Evolutionary conservation across 2,888 invertebrate species (phyloP).

Genomic region (Hoplodrina blanda): DNA sequence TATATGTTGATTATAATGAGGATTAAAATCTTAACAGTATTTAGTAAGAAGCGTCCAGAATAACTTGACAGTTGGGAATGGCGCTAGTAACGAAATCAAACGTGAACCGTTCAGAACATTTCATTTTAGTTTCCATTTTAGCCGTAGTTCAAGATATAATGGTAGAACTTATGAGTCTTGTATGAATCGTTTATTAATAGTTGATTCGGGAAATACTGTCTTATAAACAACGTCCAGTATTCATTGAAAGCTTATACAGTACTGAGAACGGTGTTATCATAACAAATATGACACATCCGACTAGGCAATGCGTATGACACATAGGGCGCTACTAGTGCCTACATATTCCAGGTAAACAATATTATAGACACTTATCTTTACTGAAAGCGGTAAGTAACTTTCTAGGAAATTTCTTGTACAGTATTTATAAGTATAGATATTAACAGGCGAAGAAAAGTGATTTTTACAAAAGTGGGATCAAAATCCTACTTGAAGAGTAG

Average conservation of each 20-base stretch:
- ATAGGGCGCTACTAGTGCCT: background rate
- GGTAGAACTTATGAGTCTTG: background rate
- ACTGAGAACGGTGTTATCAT: constrained; percentile 53
- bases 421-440: background rate
- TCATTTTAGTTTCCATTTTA: background rate
- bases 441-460: background rate
- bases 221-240: constrained; percentile 51
- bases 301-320: constrained; percentile 26
- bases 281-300: constrained; percentile 56
- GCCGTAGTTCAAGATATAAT: constrained; percentile 26
- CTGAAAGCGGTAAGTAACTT: background rate
- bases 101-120: constrained; percentile 6
- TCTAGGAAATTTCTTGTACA: background rate
- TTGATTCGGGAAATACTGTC: constrained; percentile 42
- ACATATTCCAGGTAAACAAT: background rate
- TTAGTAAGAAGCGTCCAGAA: background rate
- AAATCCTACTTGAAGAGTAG: no score
- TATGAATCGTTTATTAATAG: constrained; percentile 45
- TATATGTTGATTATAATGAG: constrained; percentile 19
- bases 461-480: background rate
- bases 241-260: constrained; percentile 51
- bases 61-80: background rate
- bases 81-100: constrained; percentile 12
- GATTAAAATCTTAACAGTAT: constrained; percentile 39
- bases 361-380: background rate